A percentile compares a stretch with the other conserved stretches of the same genome.
Evolutionary conservation across 2,888 invertebrate genomes (phyloP).

Genomic region (Rhopalosiphum nymphaeae): DNA sequence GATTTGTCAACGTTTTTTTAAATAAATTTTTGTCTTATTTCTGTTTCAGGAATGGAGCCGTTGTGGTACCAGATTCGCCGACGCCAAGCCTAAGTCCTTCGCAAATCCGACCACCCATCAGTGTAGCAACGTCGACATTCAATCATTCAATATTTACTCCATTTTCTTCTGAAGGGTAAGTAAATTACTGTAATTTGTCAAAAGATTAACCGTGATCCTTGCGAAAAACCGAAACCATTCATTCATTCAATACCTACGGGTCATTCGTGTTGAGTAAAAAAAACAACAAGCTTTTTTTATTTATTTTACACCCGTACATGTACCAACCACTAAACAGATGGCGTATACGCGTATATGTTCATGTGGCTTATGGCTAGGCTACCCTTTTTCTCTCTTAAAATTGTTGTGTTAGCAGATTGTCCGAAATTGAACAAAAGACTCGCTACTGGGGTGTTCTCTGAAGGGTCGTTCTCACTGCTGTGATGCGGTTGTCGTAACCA

Average conservation of each 20-base stretch:
- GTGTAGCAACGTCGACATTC: conserved; percentile 66
- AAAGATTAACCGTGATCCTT: conserved; percentile 33
- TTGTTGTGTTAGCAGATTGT: conserved; percentile 62
- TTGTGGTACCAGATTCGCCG: conserved; percentile 65
- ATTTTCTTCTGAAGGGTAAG: conserved; percentile 66
- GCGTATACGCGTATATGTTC: conserved; percentile 27
- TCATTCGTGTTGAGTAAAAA: neutral
- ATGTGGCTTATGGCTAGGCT: conserved; percentile 36
- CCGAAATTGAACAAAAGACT: conserved; percentile 54
- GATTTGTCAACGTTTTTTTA: neutral
- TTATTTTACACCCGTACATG: conserved; percentile 20
- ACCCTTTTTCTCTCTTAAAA: conserved; percentile 48
- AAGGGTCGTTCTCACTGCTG: conserved; percentile 38
- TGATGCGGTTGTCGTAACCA: conserved; percentile 19
- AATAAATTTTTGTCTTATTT: neutral
- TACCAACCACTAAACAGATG: conserved; percentile 58
- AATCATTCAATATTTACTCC: conserved; percentile 67
- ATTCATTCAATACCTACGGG: conserved; percentile 12
- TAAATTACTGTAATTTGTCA: conserved; percentile 31
- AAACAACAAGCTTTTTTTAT: conserved; percentile 36
- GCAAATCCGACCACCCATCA: conserved; percentile 63
- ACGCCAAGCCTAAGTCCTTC: conserved; percentile 64
- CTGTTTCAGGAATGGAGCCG: conserved; percentile 56
- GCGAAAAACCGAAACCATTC: neutral
- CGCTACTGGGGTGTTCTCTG: conserved; percentile 13